phyloP scores from a whole-genome alignment of 2,113 vertebrate genomes.

The Hirundichthys speculiger region DNA sequence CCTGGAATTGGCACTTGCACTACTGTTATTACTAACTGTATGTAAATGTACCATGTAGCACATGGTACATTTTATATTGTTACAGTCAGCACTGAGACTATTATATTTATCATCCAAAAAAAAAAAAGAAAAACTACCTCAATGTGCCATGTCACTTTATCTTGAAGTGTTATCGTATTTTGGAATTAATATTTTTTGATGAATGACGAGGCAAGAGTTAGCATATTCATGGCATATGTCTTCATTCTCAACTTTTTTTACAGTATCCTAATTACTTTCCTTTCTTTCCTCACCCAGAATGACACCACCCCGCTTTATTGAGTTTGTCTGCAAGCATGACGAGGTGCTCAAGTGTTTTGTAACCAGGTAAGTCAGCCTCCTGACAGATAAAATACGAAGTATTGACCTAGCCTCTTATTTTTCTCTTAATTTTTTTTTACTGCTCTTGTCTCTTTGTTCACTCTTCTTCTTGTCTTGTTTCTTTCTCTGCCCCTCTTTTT shows the following conservation, averaged over 20 bases:
- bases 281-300: conserved; percentile 81
- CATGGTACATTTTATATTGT: no score
- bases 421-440: conserved; percentile 11
- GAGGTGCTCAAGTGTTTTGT: conserved; percentile 99
- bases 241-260: not conserved
- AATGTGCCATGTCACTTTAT: no score
- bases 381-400: not conserved
- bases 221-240: no score
- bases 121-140: no score
- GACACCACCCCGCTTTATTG: conserved; percentile 97
- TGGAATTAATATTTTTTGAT: no score
- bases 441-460: not conserved
- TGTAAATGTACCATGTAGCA: no score
- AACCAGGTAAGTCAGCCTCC: conserved; percentile 84
- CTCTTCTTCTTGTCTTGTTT: not conserved
- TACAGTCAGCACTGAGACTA: no score
- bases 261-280: not conserved
- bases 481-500: not conserved
- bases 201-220: no score
- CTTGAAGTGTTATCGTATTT: no score
- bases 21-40: no score
- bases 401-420: conserved; percentile 13
- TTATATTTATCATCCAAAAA: no score
- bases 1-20: no score
- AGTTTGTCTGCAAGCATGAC: conserved; percentile 98